Base-by-base conservation (phyloP, 2,113 vertebrate genomes). In the Cyanistes caeruleus region DNA sequence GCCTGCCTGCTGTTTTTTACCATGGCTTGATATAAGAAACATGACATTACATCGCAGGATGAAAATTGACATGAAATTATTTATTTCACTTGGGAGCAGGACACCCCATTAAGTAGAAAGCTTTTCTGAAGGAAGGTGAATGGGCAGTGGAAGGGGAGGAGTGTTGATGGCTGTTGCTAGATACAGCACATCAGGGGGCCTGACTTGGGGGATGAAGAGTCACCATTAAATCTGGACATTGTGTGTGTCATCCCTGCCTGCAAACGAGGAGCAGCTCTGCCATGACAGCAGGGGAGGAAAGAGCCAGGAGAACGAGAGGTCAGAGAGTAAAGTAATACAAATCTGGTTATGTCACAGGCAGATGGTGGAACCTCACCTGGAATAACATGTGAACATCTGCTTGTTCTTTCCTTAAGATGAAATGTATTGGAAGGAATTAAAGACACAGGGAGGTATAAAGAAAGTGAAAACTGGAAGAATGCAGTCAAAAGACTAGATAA, bases 191-290 rank as follows among this genome's bases (percentile, higher is more conserved):
- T 13, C 5, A 13, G 2, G 39, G 25, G 51, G 27, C 31, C 37
- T 21, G 11, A 83, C 28, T 82, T 48, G 7, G 0, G 4, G 7
- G 68, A 10, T 4, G 15, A 31, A 82, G 62, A 76, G 19, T 33
- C 53, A 77, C 35, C 52, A 37, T 28, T 17, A 43, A 31, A 31
- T 33, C 0, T 0, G 4, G 37, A 77, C 23, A 16, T 0, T 0
- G 19, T 46, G 23, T 1, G 11, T 18, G 1, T 30, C 55, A 81
- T 39, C 46, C n/a, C 22, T 20, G 48, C 37, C 49, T 63, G 41
- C 37, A 84, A 39, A 56, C 1, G 1, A 53, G 72, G 19, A 80
- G n/a, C 20, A 43, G 28, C 53, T 35, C 44, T 22, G 48, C 67
- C 55, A 3, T 46, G 81, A n/a, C 62, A 70, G 35, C 76, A 80